Evolutionary conservation across 2,113 vertebrate species (phyloP).

Genomic region (Murina feae): DNA sequence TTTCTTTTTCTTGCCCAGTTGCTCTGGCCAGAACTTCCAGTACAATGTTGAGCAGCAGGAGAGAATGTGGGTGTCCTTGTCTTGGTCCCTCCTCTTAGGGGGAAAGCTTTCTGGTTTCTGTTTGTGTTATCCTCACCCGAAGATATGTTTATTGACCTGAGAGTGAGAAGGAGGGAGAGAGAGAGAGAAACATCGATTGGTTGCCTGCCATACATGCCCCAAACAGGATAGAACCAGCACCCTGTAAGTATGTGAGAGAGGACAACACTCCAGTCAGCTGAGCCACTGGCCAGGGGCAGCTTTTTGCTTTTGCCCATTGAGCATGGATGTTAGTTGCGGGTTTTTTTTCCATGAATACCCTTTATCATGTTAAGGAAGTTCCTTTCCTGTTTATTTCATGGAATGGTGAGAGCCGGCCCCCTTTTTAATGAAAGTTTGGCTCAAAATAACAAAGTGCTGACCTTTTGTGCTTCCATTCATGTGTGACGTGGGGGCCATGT

Average conservation of each 20-base stretch:
- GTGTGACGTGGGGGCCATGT: neutral
- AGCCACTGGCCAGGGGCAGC: neutral
- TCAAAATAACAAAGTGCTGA: neutral
- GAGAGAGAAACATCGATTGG: neutral
- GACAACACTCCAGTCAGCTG: neutral
- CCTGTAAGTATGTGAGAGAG: neutral
- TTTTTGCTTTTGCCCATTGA: neutral
- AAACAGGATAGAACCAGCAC: neutral
- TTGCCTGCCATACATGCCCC: neutral
- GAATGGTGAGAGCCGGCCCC: neutral
- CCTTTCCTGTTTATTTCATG: neutral
- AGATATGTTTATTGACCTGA: neutral
- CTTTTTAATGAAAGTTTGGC: neutral
- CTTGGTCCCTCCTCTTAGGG: neutral
- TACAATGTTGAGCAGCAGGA: neutral
- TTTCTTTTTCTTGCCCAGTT: neutral
- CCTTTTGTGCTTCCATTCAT: neutral
- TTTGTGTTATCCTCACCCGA: neutral
- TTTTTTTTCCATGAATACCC: neutral
- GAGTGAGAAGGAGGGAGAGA: neutral
- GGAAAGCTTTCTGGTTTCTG: neutral
- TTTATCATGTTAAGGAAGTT: neutral
- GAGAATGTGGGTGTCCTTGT: neutral
- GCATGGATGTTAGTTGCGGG: neutral
- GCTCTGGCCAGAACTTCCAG: neutral